Percentiles rank a stretch among this genome's conserved stretches.
Evolutionary conservation across 2,113 vertebrate species (phyloP).

Genomic region (Heterocephalus glaber): DNA sequence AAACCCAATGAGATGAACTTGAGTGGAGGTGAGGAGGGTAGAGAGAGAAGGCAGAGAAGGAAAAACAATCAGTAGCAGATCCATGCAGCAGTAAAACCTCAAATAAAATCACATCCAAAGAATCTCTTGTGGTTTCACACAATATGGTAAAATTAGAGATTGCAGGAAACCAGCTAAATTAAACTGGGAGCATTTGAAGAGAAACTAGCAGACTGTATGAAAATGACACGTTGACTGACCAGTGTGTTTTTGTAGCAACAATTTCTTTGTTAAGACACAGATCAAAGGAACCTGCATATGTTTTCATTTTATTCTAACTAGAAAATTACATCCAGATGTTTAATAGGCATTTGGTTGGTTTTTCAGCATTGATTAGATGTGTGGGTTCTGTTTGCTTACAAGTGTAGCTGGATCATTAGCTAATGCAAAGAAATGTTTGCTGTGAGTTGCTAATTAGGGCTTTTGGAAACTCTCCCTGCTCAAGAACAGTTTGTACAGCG

Average conservation of each 20-base stretch:
- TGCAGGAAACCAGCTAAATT: constrained; percentile 88
- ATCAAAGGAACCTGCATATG: constrained; percentile 90
- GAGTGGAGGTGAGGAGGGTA: background rate
- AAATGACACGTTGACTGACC: constrained; percentile 88
- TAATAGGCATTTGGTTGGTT: constrained; percentile 90
- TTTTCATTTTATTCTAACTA: constrained; percentile 90
- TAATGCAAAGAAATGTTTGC: constrained; percentile 91
- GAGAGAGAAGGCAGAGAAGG: constrained; percentile 22
- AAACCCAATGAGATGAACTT: background rate
- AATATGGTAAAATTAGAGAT: constrained; percentile 89
- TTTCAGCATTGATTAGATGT: constrained; percentile 91
- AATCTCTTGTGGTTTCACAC: constrained; percentile 88
- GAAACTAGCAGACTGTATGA: constrained; percentile 85
- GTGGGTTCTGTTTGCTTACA: constrained; percentile 93
- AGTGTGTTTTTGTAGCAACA: constrained; percentile 85
- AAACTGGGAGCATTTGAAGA: constrained; percentile 87
- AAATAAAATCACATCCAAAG: constrained; percentile 86
- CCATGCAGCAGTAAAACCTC: constrained; percentile 85
- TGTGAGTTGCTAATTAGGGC: constrained; percentile 89
- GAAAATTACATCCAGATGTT: constrained; percentile 93
- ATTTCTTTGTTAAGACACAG: constrained; percentile 88
- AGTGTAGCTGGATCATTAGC: constrained; percentile 91
- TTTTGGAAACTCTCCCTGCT: constrained; percentile 89
- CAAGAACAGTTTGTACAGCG: constrained; percentile 88
- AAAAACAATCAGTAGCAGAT: constrained; percentile 84